Evolutionary conservation across 1,140 invertebrate species (phyloP).

Genomic region (Rhyacophila brunnea): DNA sequence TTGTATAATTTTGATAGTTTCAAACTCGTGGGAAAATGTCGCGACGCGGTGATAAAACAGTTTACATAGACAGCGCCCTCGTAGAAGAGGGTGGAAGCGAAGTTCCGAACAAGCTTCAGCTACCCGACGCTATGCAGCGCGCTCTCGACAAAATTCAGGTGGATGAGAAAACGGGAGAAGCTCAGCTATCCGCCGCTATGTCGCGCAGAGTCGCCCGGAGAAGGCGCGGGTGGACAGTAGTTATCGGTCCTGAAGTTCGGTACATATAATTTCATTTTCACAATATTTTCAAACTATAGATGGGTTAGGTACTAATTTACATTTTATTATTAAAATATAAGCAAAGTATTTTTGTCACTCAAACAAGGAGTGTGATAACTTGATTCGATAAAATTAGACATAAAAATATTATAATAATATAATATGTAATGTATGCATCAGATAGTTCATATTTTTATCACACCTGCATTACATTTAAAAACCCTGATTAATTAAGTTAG

Average conservation of each 20-base stretch:
- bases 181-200: conserved; percentile 40
- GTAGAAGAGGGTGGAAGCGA: conserved; percentile 13
- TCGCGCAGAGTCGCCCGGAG: conserved; percentile 50
- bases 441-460: no score
- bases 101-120: conserved; percentile 13
- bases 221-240: conserved; percentile 64
- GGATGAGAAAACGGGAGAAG: conserved; percentile 46
- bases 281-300: no score
- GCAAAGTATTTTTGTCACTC: no score
- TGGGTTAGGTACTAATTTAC: no score
- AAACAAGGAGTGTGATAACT: no score
- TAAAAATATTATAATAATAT: no score
- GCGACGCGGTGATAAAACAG: conserved; percentile 26
- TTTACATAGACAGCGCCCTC: conserved; percentile 16
- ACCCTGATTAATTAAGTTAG: no score
- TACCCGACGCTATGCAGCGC: conserved; percentile 24
- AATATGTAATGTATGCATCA: no score
- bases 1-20: no score
- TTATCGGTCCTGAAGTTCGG: conserved; percentile 62
- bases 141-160: conserved; percentile 34
- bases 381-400: no score
- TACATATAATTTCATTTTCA: conserved; percentile 35
- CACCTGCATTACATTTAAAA: no score
- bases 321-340: no score
- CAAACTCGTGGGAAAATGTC: conserved; percentile 12